These are phyloP conservation scores for Nyctereutes procyonoides DNA, from an alignment of 2,113 vertebrate genomes.

Conservation along the genomic window DNA sequence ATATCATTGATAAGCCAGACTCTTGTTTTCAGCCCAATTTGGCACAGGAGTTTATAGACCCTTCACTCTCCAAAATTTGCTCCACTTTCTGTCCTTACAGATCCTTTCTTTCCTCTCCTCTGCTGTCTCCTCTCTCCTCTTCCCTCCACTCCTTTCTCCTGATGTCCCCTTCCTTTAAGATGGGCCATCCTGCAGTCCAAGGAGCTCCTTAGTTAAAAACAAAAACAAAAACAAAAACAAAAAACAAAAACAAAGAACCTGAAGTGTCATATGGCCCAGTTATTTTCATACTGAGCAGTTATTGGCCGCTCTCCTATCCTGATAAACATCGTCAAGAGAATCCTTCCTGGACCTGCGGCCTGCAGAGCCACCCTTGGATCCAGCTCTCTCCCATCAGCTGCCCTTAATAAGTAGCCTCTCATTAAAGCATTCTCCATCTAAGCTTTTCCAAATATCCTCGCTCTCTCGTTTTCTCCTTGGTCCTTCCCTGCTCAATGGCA, in stretches of 20 bases:
- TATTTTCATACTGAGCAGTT: background rate
- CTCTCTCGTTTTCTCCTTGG: slow-evolving; percentile 15
- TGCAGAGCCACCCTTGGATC: background rate
- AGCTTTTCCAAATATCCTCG: background rate
- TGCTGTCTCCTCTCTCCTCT: background rate
- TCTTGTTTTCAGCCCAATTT: background rate
- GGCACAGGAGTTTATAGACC: background rate
- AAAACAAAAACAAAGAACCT: background rate
- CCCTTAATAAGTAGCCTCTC: background rate
- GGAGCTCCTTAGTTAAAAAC: background rate
- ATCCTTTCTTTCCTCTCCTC: background rate
- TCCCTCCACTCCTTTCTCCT: background rate
- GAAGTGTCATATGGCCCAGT: background rate
- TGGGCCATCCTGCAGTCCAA: background rate
- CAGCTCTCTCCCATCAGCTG: background rate
- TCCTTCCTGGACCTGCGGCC: background rate
- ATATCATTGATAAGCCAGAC: background rate
- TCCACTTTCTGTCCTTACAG: background rate
- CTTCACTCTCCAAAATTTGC: background rate
- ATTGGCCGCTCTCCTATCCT: background rate
- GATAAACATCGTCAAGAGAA: background rate
- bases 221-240: background rate
- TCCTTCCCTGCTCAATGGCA: background rate
- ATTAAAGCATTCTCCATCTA: background rate
- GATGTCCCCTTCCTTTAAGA: background rate